Conservation (phyloP, 2,888 invertebrate genomes). For the Hofmannophila pseudospretella region DNA sequence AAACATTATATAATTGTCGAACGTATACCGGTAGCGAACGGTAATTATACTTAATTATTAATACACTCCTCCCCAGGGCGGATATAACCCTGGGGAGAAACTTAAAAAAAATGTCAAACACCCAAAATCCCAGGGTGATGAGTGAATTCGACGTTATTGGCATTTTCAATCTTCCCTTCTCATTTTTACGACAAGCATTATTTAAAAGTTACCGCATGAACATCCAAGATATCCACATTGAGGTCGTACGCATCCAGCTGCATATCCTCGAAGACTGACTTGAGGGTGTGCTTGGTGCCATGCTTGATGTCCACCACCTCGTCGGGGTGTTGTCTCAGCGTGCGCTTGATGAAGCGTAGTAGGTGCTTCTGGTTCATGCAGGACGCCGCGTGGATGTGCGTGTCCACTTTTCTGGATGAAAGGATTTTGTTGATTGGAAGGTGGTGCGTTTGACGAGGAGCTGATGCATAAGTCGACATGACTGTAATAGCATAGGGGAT, state of each 20-base stretch:
- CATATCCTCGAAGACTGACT: slow-evolving; percentile 94
- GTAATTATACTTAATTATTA: too few relatives aligned
- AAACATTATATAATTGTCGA: too few relatives aligned
- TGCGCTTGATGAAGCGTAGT: slow-evolving; percentile 97
- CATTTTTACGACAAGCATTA: too few relatives aligned
- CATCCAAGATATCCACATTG: slow-evolving; percentile 97
- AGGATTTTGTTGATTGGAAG: neutral
- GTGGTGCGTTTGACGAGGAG: neutral
- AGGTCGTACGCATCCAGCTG: slow-evolving; percentile 97
- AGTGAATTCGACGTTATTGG: too few relatives aligned
- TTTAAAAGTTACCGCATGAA: slow-evolving; percentile 96
- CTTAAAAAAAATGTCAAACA: too few relatives aligned
- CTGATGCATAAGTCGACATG: too few relatives aligned
- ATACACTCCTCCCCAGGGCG: too few relatives aligned
- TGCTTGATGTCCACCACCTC: slow-evolving; percentile 68
- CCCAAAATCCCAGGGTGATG: too few relatives aligned
- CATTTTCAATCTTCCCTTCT: too few relatives aligned
- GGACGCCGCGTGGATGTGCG: slow-evolving; percentile 98
- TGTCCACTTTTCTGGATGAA: slow-evolving; percentile 92
- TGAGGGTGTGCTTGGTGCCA: slow-evolving; percentile 88
- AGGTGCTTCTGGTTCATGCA: slow-evolving; percentile 99
- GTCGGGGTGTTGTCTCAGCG: slow-evolving; percentile 89
- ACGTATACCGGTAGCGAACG: too few relatives aligned
- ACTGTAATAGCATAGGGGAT: neutral
- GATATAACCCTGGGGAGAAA: too few relatives aligned